Base-by-base conservation (phyloP, 2,888 invertebrate genomes). In the Thalpophila matura region DNA sequence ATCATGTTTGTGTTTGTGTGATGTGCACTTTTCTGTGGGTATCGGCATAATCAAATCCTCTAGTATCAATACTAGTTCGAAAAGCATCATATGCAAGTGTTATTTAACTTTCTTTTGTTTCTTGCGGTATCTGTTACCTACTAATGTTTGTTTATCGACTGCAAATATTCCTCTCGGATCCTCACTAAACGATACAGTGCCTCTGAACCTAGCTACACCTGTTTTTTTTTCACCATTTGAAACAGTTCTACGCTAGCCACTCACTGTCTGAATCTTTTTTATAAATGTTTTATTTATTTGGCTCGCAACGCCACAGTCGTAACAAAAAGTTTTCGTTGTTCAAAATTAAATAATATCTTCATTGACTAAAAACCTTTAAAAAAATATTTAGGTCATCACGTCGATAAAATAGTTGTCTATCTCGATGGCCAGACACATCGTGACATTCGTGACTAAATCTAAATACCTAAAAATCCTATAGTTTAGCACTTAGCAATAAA, bases 381-480 rank as follows among this genome's bases (percentile, higher is more conserved):
- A 10, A 10, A 6, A 18, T 3, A 63, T 51, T 24, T n/a, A 54
- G 35, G 55, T 43, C 18, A 53, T 5, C 5, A 9, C 10, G 14
- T 26, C 24, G 9, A 35, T 20, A 24, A 29, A 61, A 24, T n/a
- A 10, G n/a, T 20, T 9, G 18, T 31, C 18, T 40, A 12, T 20
- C 20, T n/a, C 29, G 4, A 40, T 14, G 31, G 43, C 14, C 35
- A 35, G 45, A 16, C 4, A 38, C 3, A 49, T 63, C 51, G 66
- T 53, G 54, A 66, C 50, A 26, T 53, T 63, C 51, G 66, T 53
- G 54, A 66, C 50, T 29, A 14, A 49, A 40, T 20, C 16, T n/a
- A 29, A 27, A 67, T 46, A 35, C 10, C 26, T 31, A 38, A 26
- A 63, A 49, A 33, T 27, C 20, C 43, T 53, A 56, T 50, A 58